Conservation (phyloP, 2,888 invertebrate genomes). For the Temnothorax rugatulus region DNA sequence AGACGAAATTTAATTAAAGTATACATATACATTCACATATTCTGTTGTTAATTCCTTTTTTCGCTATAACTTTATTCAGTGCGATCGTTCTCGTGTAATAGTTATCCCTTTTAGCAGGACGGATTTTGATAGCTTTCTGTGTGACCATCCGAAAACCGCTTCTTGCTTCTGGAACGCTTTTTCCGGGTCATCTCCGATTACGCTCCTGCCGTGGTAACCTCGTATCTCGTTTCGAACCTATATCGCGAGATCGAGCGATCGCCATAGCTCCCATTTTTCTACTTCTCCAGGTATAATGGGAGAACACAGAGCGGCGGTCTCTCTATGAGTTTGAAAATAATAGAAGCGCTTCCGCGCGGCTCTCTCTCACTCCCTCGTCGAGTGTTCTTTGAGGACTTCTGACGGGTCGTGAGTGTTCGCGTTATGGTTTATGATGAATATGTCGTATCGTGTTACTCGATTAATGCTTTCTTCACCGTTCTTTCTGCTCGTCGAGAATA, state of each 20-base stretch:
- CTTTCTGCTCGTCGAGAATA: slow-evolving; percentile 54
- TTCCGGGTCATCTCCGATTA: slow-evolving; percentile 68
- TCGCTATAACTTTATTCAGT: not conserved
- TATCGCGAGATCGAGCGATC: slow-evolving; percentile 65
- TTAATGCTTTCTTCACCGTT: slow-evolving; percentile 67
- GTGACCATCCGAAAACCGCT: slow-evolving; percentile 34
- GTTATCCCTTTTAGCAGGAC: not conserved
- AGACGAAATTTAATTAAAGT: not conserved
- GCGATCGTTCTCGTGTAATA: not conserved
- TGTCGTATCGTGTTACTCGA: slow-evolving; percentile 81
- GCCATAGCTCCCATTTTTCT: slow-evolving; percentile 76
- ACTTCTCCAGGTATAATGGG: slow-evolving; percentile 76
- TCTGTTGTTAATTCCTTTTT: not conserved
- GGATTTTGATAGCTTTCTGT: slow-evolving; percentile 35
- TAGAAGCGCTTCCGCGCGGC: slow-evolving; percentile 81
- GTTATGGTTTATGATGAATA: slow-evolving; percentile 84
- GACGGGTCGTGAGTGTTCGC: slow-evolving; percentile 81
- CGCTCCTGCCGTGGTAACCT: slow-evolving; percentile 58
- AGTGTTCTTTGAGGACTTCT: slow-evolving; percentile 81
- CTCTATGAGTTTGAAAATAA: slow-evolving; percentile 75
- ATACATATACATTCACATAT: not conserved
- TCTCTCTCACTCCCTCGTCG: slow-evolving; percentile 67
- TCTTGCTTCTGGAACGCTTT: slow-evolving; percentile 51
- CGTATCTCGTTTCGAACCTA: slow-evolving; percentile 66
- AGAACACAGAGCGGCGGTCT: slow-evolving; percentile 59